A percentile compares a stretch with the other conserved stretches of the same genome.
Conservation (phyloP, 1,140 invertebrate genomes). For the Bilobella aurantiaca region DNA sequence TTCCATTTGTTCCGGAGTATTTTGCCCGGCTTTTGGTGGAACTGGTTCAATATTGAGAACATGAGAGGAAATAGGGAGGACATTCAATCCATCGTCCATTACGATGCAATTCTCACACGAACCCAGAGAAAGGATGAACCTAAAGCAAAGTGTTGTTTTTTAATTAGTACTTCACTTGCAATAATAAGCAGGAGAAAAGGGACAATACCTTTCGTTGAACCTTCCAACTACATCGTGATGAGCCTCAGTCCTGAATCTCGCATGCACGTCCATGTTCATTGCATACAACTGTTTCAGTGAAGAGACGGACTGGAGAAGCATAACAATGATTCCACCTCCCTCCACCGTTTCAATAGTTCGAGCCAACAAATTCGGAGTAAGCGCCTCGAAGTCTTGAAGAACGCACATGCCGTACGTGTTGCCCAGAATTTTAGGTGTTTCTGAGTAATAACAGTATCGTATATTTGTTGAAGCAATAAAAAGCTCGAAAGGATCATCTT, state of each 20-base stretch:
- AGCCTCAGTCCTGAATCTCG: constrained; percentile 85
- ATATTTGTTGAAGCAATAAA: constrained; percentile 95
- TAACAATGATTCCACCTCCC: constrained; percentile 87
- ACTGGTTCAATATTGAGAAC: constrained; percentile 66
- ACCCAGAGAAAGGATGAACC: constrained; percentile 82
- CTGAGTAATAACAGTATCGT: constrained; percentile 92
- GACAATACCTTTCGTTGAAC: constrained; percentile 91
- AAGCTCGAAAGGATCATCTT: constrained; percentile 93
- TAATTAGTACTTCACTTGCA: neutral
- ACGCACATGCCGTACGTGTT: constrained; percentile 97
- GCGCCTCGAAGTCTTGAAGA: constrained; percentile 93
- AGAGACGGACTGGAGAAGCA: constrained; percentile 68
- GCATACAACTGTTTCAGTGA: constrained; percentile 92
- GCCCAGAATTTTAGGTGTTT: constrained; percentile 95
- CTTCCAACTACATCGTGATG: constrained; percentile 82
- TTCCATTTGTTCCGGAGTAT: constrained; percentile 46
- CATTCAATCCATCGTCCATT: constrained; percentile 82
- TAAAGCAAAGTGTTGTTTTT: constrained; percentile 35
- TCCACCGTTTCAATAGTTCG: constrained; percentile 97
- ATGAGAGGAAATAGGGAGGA: constrained; percentile 85
- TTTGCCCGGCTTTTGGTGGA: constrained; percentile 39
- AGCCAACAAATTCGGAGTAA: constrained; percentile 96
- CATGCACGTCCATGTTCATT: constrained; percentile 97
- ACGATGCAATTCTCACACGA: constrained; percentile 81
- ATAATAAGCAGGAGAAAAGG: no score